Base-by-base conservation (phyloP, 2,797 vertebrate species). In the Eleutherodactylus coqui region DNA sequence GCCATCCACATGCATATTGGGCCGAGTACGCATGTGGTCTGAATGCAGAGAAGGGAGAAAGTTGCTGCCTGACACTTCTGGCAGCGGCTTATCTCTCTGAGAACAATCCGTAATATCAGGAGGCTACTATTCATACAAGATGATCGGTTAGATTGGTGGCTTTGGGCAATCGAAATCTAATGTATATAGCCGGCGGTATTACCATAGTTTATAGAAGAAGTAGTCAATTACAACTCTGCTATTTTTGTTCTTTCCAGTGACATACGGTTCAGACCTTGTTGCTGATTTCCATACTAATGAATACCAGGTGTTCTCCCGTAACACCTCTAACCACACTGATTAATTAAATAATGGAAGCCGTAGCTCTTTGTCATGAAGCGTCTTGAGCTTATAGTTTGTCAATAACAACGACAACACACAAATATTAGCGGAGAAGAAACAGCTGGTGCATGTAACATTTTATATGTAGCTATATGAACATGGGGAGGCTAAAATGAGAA, bases 351-450 rank as follows among this genome's bases (percentile, higher is more conserved):
- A 53, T 38, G 38, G 32, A 58, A 36, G 10, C 69, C 69, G 21
- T 5, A 34, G 64, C 27, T 53, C 32, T 21, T n/a, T 78, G 76
- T 58, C 51, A 58, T 36, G 16, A 34, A 36, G 51, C 49, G 34
- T 58, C 76, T 78, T 34, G 76, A 51, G 76, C 16, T 38, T 36
- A 78, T 38, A 58, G 32, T 78, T 34, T 78, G 76, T 78, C 45
- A 51, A 47, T 75, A 75, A 43, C 69, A 72, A 72, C 43, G 24
- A 72, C 41, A n/a, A 41, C 38, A 36, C 29, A 51, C 75, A 78
- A 53, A 55, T 36, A 78, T 55, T 51, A 78, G 13, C 45, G 4
- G 51, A 51, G 69, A n/a, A 21, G 69, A 72, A 72, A 11, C 36
- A 72, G 36, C 69, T 72, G 69, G 67, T 43, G 67, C 36, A 38